Conservation (phyloP, 2,888 invertebrate species). For the Eledona agricola region DNA sequence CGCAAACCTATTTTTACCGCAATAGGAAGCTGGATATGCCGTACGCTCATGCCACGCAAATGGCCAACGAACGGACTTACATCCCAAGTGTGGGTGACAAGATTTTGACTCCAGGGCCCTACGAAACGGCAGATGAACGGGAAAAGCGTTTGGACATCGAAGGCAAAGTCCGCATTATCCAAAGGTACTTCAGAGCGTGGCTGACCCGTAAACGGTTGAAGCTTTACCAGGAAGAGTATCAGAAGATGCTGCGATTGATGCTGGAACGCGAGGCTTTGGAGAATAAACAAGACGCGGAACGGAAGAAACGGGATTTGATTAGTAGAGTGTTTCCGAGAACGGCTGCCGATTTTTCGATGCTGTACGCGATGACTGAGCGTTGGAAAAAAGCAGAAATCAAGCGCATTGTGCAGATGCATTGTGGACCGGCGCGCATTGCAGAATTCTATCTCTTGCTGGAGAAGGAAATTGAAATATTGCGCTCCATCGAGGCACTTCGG, state of each 20-base stretch:
- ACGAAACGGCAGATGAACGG: conserved; percentile 73
- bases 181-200: conserved; percentile 71
- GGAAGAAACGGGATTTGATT: conserved; percentile 67
- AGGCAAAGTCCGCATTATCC: conserved; percentile 67
- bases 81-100: conserved; percentile 72
- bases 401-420: conserved; percentile 70
- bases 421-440: conserved; percentile 75
- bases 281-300: conserved; percentile 64
- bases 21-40: conserved; percentile 66
- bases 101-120: conserved; percentile 69
- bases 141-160: conserved; percentile 67
- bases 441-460: conserved; percentile 76
- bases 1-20: conserved; percentile 70
- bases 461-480: conserved; percentile 76
- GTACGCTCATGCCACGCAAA: conserved; percentile 71
- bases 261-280: conserved; percentile 63
- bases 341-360: conserved; percentile 77
- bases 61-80: conserved; percentile 66
- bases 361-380: conserved; percentile 74
- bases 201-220: conserved; percentile 66
- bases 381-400: conserved; percentile 74
- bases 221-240: conserved; percentile 64
- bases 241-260: conserved; percentile 65
- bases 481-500: conserved; percentile 74
- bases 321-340: conserved; percentile 77